A percentile compares a stretch with the other conserved stretches of the same genome.
These are phyloP conservation scores for Hofmannophila pseudospretella DNA, from an alignment of 2,888 invertebrate genomes.

Conservation along the genomic window DNA sequence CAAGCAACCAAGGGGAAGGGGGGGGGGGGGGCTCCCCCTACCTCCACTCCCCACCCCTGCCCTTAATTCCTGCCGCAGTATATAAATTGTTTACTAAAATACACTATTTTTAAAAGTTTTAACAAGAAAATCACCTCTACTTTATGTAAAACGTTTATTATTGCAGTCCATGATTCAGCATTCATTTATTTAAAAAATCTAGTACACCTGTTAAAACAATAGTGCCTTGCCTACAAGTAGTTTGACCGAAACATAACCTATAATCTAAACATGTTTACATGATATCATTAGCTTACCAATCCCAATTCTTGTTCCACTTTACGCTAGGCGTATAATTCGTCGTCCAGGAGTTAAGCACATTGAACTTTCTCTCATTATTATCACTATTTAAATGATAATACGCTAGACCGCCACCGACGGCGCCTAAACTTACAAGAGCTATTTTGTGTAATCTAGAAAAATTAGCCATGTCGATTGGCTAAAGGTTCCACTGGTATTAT, in stretches of 20 bases:
- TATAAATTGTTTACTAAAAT: too few relatives aligned
- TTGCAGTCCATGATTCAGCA: too few relatives aligned
- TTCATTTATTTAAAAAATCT: too few relatives aligned
- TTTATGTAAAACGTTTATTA: too few relatives aligned
- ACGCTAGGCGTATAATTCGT: conserved; percentile 80
- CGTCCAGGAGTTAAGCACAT: conserved; percentile 83
- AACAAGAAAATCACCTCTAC: too few relatives aligned
- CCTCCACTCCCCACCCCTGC: too few relatives aligned
- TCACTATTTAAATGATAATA: conserved; percentile 75
- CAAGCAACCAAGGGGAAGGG: too few relatives aligned
- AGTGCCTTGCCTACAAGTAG: too few relatives aligned
- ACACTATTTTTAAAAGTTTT: too few relatives aligned
- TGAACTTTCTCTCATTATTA: conserved; percentile 57
- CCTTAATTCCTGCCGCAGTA: too few relatives aligned
- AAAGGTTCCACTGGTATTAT: background rate
- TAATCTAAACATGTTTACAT: background rate
- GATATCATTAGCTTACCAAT: conserved; percentile 78
- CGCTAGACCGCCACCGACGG: conserved; percentile 81
- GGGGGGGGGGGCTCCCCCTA: too few relatives aligned
- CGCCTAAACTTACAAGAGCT: conserved; percentile 78
- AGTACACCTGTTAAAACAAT: too few relatives aligned
- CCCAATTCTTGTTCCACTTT: conserved; percentile 94
- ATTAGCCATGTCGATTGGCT: conserved; percentile 56
- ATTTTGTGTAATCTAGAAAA: conserved; percentile 78
- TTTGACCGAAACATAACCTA: conserved; percentile 1